Percentiles rank a stretch among this genome's conserved stretches.
These are phyloP conservation scores for Hippocampus mohnikei DNA, from an alignment of 2,113 vertebrate genomes.

Conservation along the genomic window DNA sequence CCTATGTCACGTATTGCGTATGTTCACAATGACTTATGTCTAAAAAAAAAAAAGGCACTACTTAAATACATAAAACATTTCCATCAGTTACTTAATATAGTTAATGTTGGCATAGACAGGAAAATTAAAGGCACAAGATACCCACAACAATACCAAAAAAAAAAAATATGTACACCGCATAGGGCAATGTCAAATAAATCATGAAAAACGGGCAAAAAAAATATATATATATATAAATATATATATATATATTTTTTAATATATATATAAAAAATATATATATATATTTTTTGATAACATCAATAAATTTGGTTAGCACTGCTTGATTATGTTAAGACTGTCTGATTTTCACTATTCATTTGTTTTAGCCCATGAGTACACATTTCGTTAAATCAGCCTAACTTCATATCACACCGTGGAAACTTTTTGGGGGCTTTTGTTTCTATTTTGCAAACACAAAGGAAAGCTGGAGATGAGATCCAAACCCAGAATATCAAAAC, in stretches of 20 bases:
- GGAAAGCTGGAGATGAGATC: neutral
- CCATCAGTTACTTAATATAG: neutral
- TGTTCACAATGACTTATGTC: conserved; percentile 21
- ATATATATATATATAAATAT: too few relatives aligned
- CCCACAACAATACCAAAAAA: neutral
- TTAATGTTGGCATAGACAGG: neutral
- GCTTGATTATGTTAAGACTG: neutral
- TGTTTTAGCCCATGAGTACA: conserved; percentile 60
- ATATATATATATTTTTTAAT: too few relatives aligned
- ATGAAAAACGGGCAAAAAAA: neutral
- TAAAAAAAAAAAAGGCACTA: conserved; percentile 62
- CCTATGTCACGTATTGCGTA: conserved; percentile 26
- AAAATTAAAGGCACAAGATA: neutral
- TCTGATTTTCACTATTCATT: neutral
- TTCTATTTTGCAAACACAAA: neutral
- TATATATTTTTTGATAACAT: neutral
- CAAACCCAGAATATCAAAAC: neutral
- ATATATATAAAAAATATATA: too few relatives aligned
- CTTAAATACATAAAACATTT: conserved; percentile 28
- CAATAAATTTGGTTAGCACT: neutral
- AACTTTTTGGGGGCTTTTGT: neutral
- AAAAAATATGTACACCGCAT: neutral
- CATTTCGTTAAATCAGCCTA: conserved; percentile 46
- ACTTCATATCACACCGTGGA: conserved; percentile 7
- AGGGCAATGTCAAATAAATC: neutral